Percentiles rank a stretch among this genome's conserved stretches.
Conservation (phyloP, 2,113 vertebrate species). For the Casuarius casuarius region DNA sequence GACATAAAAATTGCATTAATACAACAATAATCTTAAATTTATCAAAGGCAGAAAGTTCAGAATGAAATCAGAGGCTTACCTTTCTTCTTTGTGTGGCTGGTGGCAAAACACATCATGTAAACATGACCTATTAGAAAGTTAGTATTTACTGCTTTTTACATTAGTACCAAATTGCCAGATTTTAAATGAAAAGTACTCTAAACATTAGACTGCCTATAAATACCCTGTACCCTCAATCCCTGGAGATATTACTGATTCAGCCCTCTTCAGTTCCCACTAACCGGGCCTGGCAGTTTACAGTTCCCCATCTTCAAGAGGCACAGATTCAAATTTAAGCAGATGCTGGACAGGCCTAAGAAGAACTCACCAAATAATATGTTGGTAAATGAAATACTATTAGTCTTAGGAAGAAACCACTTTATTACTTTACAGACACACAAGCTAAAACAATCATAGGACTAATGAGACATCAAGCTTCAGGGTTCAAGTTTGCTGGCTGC, state of each 20-base stretch:
- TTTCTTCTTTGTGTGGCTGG: background rate
- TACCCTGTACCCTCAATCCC: background rate
- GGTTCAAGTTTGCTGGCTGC: background rate
- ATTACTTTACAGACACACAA: background rate
- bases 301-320: background rate
- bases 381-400: background rate
- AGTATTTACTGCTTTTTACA: background rate
- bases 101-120: background rate
- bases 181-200: background rate
- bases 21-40: slow-evolving; percentile 1
- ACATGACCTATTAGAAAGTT: background rate
- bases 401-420: background rate
- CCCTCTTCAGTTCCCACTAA: background rate
- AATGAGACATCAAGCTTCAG: background rate
- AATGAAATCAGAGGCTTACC: slow-evolving; percentile 1
- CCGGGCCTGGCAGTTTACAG: background rate
- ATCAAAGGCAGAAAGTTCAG: slow-evolving; percentile 28
- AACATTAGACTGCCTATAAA: background rate
- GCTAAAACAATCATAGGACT: background rate
- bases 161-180: background rate
- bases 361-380: background rate
- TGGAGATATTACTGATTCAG: background rate
- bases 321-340: background rate
- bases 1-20: slow-evolving; percentile 6
- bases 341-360: background rate